Percentiles rank a stretch among this genome's conserved stretches.
These are phyloP conservation scores for Alosa sapidissima DNA, from an alignment of 2,797 vertebrate species.

Conservation along the genomic window DNA sequence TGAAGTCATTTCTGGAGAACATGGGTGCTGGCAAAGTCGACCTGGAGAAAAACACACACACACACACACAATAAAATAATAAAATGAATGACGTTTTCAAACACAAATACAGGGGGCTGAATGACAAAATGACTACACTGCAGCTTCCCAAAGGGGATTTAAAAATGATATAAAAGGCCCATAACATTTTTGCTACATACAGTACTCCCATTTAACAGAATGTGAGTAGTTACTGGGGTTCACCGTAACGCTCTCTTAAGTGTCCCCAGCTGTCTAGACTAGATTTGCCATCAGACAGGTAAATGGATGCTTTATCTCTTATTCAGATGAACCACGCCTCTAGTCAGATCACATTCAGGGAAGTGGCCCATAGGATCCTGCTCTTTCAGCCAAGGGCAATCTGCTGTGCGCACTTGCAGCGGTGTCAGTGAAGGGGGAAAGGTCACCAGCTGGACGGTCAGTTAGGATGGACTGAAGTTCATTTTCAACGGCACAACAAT, in stretches of 20 bases:
- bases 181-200: neutral
- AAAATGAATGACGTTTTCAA: neutral
- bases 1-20: constrained; percentile 90
- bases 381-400: neutral
- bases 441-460: neutral
- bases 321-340: constrained; percentile 33
- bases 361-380: constrained; percentile 1
- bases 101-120: neutral
- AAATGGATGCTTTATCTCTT: constrained; percentile 49
- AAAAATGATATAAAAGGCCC: neutral
- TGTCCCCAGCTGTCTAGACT: constrained; percentile 32
- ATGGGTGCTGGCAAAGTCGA: constrained; percentile 86
- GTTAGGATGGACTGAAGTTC: neutral
- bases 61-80: neutral
- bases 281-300: constrained; percentile 21
- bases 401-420: neutral
- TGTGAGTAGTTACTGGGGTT: neutral
- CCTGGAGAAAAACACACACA: constrained; percentile 65
- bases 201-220: neutral
- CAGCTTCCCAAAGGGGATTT: neutral
- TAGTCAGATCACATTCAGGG: constrained; percentile 36
- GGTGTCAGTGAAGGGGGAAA: neutral
- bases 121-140: too few relatives aligned
- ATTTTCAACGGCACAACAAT: neutral
- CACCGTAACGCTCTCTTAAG: neutral